phyloP scores from a whole-genome alignment of 2,797 vertebrate species.

The Darevskia mixta region DNA sequence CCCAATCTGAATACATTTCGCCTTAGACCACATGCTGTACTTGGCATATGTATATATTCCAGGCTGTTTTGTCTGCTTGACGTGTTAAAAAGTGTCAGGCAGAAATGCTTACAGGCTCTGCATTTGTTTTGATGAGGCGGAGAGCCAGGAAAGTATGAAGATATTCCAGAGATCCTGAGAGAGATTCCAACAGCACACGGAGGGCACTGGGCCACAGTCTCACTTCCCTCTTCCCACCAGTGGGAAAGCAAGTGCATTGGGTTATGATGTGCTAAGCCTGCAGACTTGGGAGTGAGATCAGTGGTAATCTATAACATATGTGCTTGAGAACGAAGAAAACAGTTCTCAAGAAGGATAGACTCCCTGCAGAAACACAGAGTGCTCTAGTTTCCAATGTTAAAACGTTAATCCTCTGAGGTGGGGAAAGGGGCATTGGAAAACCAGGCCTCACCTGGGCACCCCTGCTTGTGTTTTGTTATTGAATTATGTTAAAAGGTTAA shows the following conservation, averaged over 20 bases:
- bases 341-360: not conserved
- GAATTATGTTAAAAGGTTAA: conserved; percentile 59
- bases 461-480: conserved; percentile 35
- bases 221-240: not conserved
- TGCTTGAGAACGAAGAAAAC: not conserved
- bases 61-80: not conserved
- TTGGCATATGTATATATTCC: not conserved
- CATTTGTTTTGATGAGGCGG: not conserved
- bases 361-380: not conserved
- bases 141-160: not conserved
- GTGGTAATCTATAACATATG: not conserved
- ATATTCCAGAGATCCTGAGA: not conserved
- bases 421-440: not conserved
- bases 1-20: not conserved
- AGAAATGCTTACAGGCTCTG: not conserved
- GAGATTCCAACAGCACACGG: not conserved
- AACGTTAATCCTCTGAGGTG: conserved; percentile 45
- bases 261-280: not conserved
- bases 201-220: no score
- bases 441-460: conserved; percentile 23
- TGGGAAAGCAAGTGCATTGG: not conserved
- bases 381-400: not conserved
- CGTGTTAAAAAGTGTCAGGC: not conserved
- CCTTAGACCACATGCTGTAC: not conserved
- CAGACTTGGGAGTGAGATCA: not conserved